A percentile compares a stretch with the other conserved stretches of the same genome.
Conservation (phyloP, 2,888 invertebrate species). For the Amblyjoppa fuscipennis region DNA sequence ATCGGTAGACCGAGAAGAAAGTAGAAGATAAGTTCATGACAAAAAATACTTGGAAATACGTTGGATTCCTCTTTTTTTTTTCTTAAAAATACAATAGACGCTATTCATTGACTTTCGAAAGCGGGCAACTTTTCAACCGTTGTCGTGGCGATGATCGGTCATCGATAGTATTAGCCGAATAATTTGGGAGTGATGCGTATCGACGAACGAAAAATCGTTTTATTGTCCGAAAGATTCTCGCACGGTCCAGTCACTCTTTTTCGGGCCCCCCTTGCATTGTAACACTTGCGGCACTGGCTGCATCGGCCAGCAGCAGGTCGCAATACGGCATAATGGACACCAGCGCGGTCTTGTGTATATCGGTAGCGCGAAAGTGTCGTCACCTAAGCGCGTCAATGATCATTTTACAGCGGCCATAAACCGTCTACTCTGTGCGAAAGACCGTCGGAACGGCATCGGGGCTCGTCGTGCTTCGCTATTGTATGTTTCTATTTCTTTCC, state of each 20-base stretch:
- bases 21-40: background rate
- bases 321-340: conserved; percentile 58
- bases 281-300: conserved; percentile 60
- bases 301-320: conserved; percentile 54
- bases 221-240: conserved; percentile 64
- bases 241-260: conserved; percentile 60
- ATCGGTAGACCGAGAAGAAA: background rate
- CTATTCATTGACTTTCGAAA: conserved; percentile 25
- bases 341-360: conserved; percentile 63
- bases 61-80: conserved; percentile 9
- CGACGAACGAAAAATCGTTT: conserved; percentile 58
- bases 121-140: conserved; percentile 28
- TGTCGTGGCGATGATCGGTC: conserved; percentile 58
- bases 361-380: conserved; percentile 82
- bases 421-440: conserved; percentile 74
- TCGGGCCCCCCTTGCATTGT: conserved; percentile 44
- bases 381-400: conserved; percentile 81
- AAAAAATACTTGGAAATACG: conserved; percentile 13
- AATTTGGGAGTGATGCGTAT: conserved; percentile 68
- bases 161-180: conserved; percentile 58
- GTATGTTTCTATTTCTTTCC: conserved; percentile 34
- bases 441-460: conserved; percentile 58
- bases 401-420: conserved; percentile 81
- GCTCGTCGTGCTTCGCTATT: conserved; percentile 43
- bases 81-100: conserved; percentile 9